phyloP scores from a whole-genome alignment of 2,888 invertebrate species.

The Ichneumoninae sp. region DNA sequence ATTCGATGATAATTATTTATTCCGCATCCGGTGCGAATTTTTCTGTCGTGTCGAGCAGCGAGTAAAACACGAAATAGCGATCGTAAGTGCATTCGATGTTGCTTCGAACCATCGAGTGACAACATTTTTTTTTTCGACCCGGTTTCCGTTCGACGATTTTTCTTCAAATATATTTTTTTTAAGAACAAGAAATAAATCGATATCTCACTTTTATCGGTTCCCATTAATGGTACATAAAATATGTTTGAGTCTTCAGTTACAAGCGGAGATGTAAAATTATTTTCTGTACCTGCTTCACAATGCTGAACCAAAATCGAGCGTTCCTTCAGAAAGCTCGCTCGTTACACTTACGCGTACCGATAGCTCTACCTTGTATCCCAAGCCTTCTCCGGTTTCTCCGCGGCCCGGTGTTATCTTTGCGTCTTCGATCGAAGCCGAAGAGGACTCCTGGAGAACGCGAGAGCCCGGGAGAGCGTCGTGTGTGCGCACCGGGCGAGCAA shows the following conservation, averaged over 20 bases:
- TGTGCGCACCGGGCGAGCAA: constrained; percentile 24
- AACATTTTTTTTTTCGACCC: too few species aligned
- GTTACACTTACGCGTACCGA: background rate
- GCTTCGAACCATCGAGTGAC: too few species aligned
- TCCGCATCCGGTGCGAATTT: too few species aligned
- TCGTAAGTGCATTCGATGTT: too few species aligned
- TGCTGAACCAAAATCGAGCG: too few species aligned
- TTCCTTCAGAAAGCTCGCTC: background rate
- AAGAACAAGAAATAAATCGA: background rate
- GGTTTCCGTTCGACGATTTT: background rate
- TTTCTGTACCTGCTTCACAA: too few species aligned
- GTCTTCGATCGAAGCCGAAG: constrained; percentile 19
- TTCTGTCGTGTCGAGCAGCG: too few species aligned
- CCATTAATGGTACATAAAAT: too few species aligned
- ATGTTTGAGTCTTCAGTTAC: too few species aligned
- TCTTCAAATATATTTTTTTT: background rate
- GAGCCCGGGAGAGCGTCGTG: background rate
- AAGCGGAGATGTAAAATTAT: too few species aligned
- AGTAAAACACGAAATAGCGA: too few species aligned
- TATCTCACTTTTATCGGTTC: background rate
- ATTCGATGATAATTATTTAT: too few species aligned
- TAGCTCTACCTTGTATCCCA: background rate
- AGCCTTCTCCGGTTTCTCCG: background rate
- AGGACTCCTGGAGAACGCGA: constrained; percentile 10
- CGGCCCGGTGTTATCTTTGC: constrained; percentile 27